Evolutionary conservation across 2,113 vertebrate genomes (phyloP), one percentile per base, ranked within the genome.

Genomic region (Nesoenas mayeri): DNA sequence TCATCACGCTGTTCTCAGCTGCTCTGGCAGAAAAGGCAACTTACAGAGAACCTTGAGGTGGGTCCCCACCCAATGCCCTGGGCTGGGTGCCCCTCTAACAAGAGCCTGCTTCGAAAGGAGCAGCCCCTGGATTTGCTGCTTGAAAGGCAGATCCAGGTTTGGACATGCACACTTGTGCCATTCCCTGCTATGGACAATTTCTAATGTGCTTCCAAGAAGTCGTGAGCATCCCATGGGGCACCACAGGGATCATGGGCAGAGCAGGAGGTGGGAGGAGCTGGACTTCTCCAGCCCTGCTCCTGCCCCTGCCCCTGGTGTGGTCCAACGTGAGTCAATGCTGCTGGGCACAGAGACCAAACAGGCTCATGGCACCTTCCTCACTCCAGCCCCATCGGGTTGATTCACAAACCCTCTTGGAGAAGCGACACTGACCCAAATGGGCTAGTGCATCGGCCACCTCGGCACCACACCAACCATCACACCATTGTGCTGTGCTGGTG

Each of bases 241-340:
- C 20, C 29, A 5, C n/a, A 5, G n/a, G 64, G 21, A 20, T 11
- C 0, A 3, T 19, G 65, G 21, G 40, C 20, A 88, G 44, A 88
- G 62, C 14, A 34, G 57, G 51, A 61, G 24, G 25, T 4, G 12
- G 69, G 78, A 34, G 38, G 32, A 61, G 34, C 31, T 51, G 79
- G 36, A 60, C 7, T 82, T 62, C 20, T 66, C 42, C 77, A 78
- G 21, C 78, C 60, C 22, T 34, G 3, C 25, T 81, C 12, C 32
- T 54, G 56, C 70, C 62, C 38, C 69, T 54, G 56, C 70, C 62
- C 38, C 69, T 88, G 91, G 57, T 15, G 9, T 1, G 17, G 57
- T 82, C 42, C 53, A 57, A 42, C 0, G 0, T 60, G 71, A 67
- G 32, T 32, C 75, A 93, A 5, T 0, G 0, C 10, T 28, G 4